Evolutionary conservation across 2,888 invertebrate genomes (phyloP).

Genomic region (Parelbella ahira): DNA sequence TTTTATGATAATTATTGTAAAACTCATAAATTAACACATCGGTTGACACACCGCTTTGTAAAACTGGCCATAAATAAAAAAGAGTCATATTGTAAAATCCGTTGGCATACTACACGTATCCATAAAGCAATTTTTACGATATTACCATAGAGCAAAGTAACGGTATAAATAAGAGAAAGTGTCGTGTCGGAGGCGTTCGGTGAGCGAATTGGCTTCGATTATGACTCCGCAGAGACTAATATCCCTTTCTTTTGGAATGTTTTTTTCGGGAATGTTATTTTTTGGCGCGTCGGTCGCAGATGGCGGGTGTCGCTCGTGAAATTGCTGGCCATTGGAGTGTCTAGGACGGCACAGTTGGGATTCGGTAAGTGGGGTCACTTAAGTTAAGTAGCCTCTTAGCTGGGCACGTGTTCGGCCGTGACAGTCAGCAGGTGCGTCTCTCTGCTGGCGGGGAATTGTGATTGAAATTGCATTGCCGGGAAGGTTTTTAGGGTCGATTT

Average conservation of each 20-base stretch:
- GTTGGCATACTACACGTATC: conserved; percentile 10
- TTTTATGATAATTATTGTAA: no score
- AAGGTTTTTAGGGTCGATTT: conserved; percentile 46
- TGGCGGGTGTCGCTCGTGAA: conserved; percentile 64
- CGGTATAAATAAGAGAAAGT: conserved; percentile 68
- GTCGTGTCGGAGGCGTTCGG: conserved; percentile 63
- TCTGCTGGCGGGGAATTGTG: conserved; percentile 52
- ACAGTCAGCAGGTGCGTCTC: conserved; percentile 68
- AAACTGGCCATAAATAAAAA: conserved; percentile 10
- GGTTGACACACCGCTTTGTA: no score
- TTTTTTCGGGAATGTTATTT: conserved; percentile 74
- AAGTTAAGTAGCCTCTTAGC: conserved; percentile 75
- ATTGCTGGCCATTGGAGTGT: conserved; percentile 60
- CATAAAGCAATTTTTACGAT: conserved; percentile 47
- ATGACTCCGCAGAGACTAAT: conserved; percentile 78
- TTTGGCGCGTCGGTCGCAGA: conserved; percentile 75
- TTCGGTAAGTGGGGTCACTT: conserved; percentile 71
- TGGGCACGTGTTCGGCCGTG: conserved; percentile 61
- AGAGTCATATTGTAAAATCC: conserved; percentile 40
- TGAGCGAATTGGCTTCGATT: conserved; percentile 78
- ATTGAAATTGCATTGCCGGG: conserved; percentile 65
- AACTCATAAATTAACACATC: no score
- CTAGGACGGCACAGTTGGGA: conserved; percentile 59
- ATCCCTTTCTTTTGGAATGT: conserved; percentile 76
- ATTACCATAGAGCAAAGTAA: conserved; percentile 56